A percentile compares a stretch with the other conserved stretches of the same genome.
These are phyloP conservation scores for Psilopsiagon aymara DNA, from an alignment of 2,113 vertebrate genomes.

Conservation along the genomic window DNA sequence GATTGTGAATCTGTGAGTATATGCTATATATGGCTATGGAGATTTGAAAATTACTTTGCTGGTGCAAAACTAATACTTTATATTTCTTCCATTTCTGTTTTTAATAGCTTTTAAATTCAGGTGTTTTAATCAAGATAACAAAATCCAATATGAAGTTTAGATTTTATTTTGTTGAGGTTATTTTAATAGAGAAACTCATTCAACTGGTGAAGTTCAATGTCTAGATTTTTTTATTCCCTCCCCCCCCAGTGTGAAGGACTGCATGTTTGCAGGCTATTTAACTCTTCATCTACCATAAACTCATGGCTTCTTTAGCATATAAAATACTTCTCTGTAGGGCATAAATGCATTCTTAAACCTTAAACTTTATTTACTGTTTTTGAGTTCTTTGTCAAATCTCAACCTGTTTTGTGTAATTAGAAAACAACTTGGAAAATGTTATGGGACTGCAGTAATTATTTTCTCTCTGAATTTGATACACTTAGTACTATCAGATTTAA, in stretches of 20 bases:
- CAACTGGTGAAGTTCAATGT: background rate
- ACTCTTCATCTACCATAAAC: background rate
- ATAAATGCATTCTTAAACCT: background rate
- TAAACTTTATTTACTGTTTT: background rate
- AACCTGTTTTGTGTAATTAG: background rate
- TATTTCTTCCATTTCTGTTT: background rate
- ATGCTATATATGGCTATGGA: background rate
- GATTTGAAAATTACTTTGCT: background rate
- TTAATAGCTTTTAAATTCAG: background rate
- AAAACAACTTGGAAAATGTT: background rate
- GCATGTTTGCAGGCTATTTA: background rate
- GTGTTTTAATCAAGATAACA: background rate
- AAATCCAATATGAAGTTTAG: background rate
- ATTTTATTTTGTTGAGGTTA: background rate
- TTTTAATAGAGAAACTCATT: background rate
- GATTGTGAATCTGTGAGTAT: background rate
- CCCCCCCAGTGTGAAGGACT: accelerated
- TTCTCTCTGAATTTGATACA: background rate
- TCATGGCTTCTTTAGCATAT: background rate
- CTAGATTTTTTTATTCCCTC: background rate
- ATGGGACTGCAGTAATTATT: background rate
- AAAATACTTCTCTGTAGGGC: background rate
- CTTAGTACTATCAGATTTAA: background rate
- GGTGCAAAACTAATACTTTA: background rate
- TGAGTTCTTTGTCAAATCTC: background rate